Evolutionary conservation across 2,797 vertebrate genomes (phyloP).

Genomic region (Rhinophrynus dorsalis): DNA sequence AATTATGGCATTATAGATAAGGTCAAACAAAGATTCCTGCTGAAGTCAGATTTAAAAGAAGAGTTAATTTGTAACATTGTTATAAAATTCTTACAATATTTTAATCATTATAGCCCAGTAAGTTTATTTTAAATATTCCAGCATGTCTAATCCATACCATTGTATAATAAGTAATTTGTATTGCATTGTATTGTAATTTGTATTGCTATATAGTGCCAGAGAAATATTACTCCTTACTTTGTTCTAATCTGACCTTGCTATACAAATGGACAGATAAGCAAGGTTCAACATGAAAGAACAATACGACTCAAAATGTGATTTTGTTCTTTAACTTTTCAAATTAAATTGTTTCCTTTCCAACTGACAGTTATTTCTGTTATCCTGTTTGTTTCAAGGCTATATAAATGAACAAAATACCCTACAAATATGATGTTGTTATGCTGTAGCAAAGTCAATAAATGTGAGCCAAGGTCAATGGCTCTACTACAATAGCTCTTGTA

Average conservation of each 20-base stretch:
- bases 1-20: too few relatives aligned
- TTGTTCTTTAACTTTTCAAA: conserved; percentile 9
- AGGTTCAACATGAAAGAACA: conserved; percentile 27
- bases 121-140: too few relatives aligned
- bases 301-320: conserved; percentile 6
- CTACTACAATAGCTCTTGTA: too few relatives aligned
- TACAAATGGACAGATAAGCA: not conserved
- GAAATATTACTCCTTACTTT: conserved; percentile 2
- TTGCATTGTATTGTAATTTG: too few relatives aligned
- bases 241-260: conserved; percentile 31
- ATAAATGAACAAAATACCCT: conserved; percentile 5
- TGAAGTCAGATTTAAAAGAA: too few relatives aligned
- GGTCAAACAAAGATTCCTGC: too few relatives aligned
- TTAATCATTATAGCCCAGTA: too few relatives aligned
- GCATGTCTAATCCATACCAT: too few relatives aligned
- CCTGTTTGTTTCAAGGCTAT: conserved; percentile 19
- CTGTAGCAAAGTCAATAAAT: not conserved
- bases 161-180: conserved; percentile 20
- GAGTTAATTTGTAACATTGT: too few relatives aligned
- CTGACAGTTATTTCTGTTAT: conserved; percentile 5
- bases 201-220: conserved; percentile 25
- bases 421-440: conserved; percentile 14
- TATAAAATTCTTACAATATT: too few relatives aligned
- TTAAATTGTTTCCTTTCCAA: conserved; percentile 22
- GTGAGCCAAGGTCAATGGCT: too few relatives aligned